Percentiles rank a stretch among this genome's conserved stretches.
Conservation (phyloP, 2,888 invertebrate genomes). For the Dromius quadrimaculatus region DNA sequence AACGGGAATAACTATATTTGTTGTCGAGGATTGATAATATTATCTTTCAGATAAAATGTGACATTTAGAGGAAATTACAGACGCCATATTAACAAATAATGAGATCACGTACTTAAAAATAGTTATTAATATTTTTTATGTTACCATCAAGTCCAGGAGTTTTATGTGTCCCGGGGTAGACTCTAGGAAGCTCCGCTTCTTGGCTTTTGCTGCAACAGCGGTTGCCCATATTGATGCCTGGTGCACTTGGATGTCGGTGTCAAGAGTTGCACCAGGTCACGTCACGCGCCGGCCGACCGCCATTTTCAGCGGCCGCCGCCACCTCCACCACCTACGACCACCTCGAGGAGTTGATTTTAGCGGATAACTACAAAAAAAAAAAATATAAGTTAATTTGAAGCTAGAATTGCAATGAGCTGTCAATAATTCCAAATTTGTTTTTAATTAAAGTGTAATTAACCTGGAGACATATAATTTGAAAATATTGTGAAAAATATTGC, state of each 20-base stretch:
- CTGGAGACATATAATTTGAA: conserved; percentile 34
- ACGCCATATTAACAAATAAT: no score
- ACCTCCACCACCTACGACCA: conserved; percentile 2
- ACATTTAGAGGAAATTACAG: conserved; percentile 14
- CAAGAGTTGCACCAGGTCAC: conserved; percentile 28
- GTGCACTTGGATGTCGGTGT: conserved; percentile 5
- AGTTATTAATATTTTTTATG: conserved; percentile 14
- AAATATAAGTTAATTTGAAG: no score
- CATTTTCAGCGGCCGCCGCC: conserved; percentile 16
- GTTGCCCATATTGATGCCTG: conserved; percentile 76
- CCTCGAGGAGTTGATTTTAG: neutral
- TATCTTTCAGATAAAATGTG: conserved; percentile 17
- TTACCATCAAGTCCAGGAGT: conserved; percentile 57
- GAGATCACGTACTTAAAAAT: no score
- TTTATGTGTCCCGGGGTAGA: conserved; percentile 63
- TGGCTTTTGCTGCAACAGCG: conserved; percentile 90
- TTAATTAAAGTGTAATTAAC: conserved; percentile 5
- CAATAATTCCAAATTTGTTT: conserved; percentile 9
- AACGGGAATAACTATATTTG: neutral
- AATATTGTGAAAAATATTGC: conserved; percentile 47
- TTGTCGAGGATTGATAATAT: conserved; percentile 12
- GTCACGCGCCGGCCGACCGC: conserved; percentile 31
- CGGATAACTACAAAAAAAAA: no score
- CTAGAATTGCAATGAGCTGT: no score
- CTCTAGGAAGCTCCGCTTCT: conserved; percentile 77